Percentiles rank a stretch among this genome's conserved stretches.
These are phyloP conservation scores for Heliconius erato DNA, from an alignment of 2,888 invertebrate genomes.

Conservation along the genomic window DNA sequence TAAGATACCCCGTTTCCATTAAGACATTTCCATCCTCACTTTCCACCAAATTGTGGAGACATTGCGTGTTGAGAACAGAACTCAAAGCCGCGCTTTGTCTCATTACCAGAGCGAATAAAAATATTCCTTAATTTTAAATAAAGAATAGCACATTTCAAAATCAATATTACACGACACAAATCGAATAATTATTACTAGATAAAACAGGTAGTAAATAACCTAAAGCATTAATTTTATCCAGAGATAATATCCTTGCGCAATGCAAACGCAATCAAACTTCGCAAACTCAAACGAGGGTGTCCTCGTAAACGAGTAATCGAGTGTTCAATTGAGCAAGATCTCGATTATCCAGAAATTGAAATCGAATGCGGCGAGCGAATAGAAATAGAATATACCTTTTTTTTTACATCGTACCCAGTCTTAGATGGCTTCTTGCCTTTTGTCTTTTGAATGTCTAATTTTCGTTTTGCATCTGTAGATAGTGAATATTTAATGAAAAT, in stretches of 20 bases:
- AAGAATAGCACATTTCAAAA: neutral
- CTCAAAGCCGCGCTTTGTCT: too few species aligned
- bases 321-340: constrained; percentile 84
- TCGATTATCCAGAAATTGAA: constrained; percentile 83
- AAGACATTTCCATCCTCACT: too few species aligned
- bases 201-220: constrained; percentile 49
- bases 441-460: constrained; percentile 36
- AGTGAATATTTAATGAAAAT: constrained; percentile 16
- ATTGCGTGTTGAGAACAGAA: neutral
- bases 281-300: constrained; percentile 80
- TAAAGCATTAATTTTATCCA: constrained; percentile 68
- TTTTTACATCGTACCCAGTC: constrained; percentile 46
- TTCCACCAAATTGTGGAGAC: too few species aligned
- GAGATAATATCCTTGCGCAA: constrained; percentile 71
- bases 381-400: constrained; percentile 71
- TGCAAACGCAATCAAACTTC: constrained; percentile 82
- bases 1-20: too few species aligned
- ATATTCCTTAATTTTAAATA: neutral
- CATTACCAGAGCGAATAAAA: too few species aligned
- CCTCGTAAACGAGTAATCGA: constrained; percentile 82
- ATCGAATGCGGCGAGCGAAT: constrained; percentile 77
- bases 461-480: neutral
- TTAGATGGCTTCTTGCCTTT: constrained; percentile 38
- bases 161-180: neutral
- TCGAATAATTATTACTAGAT: constrained; percentile 15